These are phyloP conservation scores for Eupithecia pulchellata DNA, from an alignment of 2,888 invertebrate species.

Conservation along the genomic window DNA sequence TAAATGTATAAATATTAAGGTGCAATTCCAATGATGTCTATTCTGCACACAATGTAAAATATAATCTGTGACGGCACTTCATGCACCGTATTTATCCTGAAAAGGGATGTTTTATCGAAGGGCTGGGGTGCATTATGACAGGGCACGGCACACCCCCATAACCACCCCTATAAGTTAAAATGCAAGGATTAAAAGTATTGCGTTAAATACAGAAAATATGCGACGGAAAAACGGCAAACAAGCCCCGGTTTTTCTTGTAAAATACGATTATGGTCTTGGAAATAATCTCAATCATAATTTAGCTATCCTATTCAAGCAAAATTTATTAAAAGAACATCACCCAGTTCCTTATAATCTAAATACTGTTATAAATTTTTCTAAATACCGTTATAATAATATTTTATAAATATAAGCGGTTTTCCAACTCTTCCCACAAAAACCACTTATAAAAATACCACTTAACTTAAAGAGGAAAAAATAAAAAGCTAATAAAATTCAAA, in stretches of 20 bases:
- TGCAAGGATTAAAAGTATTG: slow-evolving; percentile 54
- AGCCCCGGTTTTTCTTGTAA: neutral
- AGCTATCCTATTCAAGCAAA: neutral
- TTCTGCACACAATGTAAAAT: neutral
- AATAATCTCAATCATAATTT: neutral
- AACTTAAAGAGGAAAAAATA: slow-evolving; percentile 36
- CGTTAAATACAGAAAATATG: slow-evolving; percentile 28
- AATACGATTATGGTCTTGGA: neutral
- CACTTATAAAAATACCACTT: slow-evolving; percentile 38
- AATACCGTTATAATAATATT: neutral
- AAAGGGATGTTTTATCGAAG: slow-evolving; percentile 57
- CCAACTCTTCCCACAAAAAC: slow-evolving; percentile 17
- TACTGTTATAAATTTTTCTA: neutral
- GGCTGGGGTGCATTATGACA: slow-evolving; percentile 56
- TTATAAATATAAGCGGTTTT: neutral
- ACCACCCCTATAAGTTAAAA: slow-evolving; percentile 51
- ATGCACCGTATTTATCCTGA: slow-evolving; percentile 51
- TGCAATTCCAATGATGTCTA: neutral
- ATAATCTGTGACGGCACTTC: slow-evolving; percentile 35
- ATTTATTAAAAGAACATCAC: neutral
- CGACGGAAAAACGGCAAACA: slow-evolving; percentile 2
- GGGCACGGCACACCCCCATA: slow-evolving; percentile 51
- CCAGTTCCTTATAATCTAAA: neutral
- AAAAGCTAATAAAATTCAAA: slow-evolving; percentile 44
- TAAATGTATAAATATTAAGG: neutral